Base-by-base conservation (phyloP, 2,888 invertebrate species). In the Drosophila bunnanda region DNA sequence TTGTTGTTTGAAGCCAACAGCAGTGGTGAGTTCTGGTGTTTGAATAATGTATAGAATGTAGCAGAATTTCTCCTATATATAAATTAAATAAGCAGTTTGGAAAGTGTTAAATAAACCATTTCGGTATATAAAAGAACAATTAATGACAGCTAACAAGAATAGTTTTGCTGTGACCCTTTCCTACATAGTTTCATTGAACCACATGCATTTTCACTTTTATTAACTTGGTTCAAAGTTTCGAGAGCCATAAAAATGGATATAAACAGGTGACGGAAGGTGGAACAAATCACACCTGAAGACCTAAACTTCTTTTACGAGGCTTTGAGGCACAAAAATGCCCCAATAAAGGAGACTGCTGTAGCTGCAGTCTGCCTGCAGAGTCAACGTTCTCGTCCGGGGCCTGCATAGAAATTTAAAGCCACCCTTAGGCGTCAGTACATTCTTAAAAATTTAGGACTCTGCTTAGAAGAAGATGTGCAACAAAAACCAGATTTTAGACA, bases 401-500 rank as follows among this genome's bases (percentile, higher is more conserved):
- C 50, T 34, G 60, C 64, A 65, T 60, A 60, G 64, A 65, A 65
- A 65, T 65, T 65, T 65, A 65, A 65, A 65, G 64, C 64, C 60
- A 65, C 64, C 64, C 64, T 43, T 60, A 65, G 64, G 64, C 64
- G 64, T 65, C 64, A 52, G 64, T 60, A 65, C 41, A 65, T 65
- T 65, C 64, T 65, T 60, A 60, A 65, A 65, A 65, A 65, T 65
- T 52, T 65, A 60, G 64, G 64, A 50, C 64, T 60, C 61, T 64
- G 64, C 64, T 65, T 60, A 65, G 64, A 65, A 52, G 64, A 65
- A 65, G 64, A 65, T 65, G 64, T 65, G 64, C 64, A 65, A 65
- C 64, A 65, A 65, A 65, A 60, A 65, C 64, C 61, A 65, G 64
- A 65, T 65, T 65, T 65, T 50, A 65, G 64, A 65, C 64, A 65